These are phyloP conservation scores for Alauda arvensis DNA, from an alignment of 2,797 vertebrate species.

Conservation along the genomic window DNA sequence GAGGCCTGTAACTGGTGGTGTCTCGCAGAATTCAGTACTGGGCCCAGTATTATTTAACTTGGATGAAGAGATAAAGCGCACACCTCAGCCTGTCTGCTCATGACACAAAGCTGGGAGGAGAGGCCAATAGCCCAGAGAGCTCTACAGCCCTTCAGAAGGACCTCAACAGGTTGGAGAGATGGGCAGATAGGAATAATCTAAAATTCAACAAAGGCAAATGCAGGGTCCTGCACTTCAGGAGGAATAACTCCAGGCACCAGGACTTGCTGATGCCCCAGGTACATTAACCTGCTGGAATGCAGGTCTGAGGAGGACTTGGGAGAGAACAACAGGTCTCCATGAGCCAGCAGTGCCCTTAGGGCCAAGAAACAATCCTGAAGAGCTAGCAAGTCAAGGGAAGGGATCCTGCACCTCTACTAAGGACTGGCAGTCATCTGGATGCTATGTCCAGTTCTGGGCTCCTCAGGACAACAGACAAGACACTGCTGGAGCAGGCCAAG, in stretches of 20 bases:
- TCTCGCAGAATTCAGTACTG: background rate
- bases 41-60: background rate
- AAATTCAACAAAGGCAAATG: background rate
- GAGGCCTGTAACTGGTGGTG: background rate
- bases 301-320: background rate
- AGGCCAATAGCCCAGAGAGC: rapidly evolving
- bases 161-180: too few relatives aligned
- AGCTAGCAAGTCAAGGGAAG: background rate
- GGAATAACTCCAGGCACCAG: background rate
- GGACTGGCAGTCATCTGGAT: background rate
- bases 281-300: background rate
- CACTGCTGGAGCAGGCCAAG: background rate
- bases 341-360: background rate
- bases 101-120: background rate
- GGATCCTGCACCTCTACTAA: background rate
- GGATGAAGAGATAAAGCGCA: too few relatives aligned
- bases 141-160: background rate
- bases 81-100: rapidly evolving
- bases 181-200: background rate
- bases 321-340: background rate
- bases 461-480: background rate
- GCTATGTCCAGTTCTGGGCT: background rate
- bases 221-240: background rate
- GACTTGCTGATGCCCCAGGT: background rate
- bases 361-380: background rate